Evolutionary conservation across 2,797 vertebrate genomes (phyloP).

Genomic region (Rhinophrynus dorsalis): DNA sequence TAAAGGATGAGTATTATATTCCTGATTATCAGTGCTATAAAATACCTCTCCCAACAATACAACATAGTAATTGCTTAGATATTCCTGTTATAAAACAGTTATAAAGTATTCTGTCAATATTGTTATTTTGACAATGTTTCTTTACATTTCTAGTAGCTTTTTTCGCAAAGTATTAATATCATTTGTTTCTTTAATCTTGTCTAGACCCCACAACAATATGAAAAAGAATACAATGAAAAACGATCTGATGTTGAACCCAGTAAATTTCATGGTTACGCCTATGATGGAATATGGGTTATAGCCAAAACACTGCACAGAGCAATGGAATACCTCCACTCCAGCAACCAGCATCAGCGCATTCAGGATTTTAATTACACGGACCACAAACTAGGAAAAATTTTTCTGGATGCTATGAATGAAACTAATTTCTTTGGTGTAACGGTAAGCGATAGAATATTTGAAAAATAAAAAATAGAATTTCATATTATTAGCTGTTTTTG

Average conservation of each 20-base stretch:
- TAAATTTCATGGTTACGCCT: constrained; percentile 97
- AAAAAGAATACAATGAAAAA: constrained; percentile 89
- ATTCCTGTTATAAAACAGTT: too few relatives aligned
- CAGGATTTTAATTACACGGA: constrained; percentile 95
- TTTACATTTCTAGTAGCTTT: not conserved
- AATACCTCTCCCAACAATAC: too few relatives aligned
- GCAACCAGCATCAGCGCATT: constrained; percentile 81
- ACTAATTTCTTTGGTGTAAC: constrained; percentile 98
- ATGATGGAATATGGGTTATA: constrained; percentile 98
- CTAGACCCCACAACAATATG: constrained; percentile 95
- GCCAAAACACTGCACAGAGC: constrained; percentile 92
- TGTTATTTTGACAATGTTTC: not conserved
- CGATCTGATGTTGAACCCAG: constrained; percentile 90
- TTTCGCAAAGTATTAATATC: not conserved
- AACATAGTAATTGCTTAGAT: too few relatives aligned
- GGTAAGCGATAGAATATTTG: too few relatives aligned
- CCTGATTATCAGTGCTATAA: too few relatives aligned
- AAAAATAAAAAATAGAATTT: too few relatives aligned
- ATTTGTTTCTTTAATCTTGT: not conserved
- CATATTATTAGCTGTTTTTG: too few relatives aligned
- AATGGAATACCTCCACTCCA: constrained; percentile 86
- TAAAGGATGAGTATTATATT: too few relatives aligned
- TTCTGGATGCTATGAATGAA: constrained; percentile 97
- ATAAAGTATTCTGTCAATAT: too few relatives aligned
- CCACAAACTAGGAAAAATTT: constrained; percentile 90